Base-by-base conservation (phyloP, 2,113 vertebrate genomes). In the Glaucidium brasilianum region DNA sequence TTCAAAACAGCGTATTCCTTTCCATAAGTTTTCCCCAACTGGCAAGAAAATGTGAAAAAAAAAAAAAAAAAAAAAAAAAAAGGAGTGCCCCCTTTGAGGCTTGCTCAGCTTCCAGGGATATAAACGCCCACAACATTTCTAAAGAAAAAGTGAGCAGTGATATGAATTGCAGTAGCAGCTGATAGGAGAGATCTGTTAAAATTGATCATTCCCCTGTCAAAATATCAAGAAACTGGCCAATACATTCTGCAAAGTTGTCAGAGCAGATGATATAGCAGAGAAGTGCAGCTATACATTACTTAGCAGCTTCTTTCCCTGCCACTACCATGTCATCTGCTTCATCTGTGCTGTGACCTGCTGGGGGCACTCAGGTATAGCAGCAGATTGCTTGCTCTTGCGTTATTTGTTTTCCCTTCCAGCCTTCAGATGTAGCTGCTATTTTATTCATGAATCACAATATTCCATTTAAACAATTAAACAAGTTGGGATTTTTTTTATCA, bases 291-390 rank as follows among this genome's bases (percentile, higher is more conserved):
- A 63, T 94, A 88, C 80, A 62, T 95, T 94, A 87, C 92, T 85
- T 41, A 58, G 76, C 66, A 81, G 73, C 43, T 87, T 90, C 75
- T 87, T 58, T 66, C 50, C 41, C 66, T 62, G 77, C 34, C 89
- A 43, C 49, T 45, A 45, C 62, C 16, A 25, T 35, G 50, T 58
- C 62, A 58, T 85, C 62, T 41, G 74, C 59, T 88, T 62, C 41
- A 47, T 94, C 69, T 80, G 62, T 45, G 60, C 82, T 96, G 39
- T 50, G 45, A 94, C 97, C 98, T 97, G 95, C 66, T 93, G 97
- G 96, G 97, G 97, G 97, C 96, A 91, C 98, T 98, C 97, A 91
- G 97, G 97, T 92, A 96, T 60, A 98, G 96, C 91, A 74, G 81
- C 89, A 96, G 45, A 93, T 15, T 55, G 41, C 78, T 82, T 12